A percentile compares a stretch with the other conserved stretches of the same genome.
Evolutionary conservation across 2,888 invertebrate genomes (phyloP).

Genomic region (Hipparchia semele): DNA sequence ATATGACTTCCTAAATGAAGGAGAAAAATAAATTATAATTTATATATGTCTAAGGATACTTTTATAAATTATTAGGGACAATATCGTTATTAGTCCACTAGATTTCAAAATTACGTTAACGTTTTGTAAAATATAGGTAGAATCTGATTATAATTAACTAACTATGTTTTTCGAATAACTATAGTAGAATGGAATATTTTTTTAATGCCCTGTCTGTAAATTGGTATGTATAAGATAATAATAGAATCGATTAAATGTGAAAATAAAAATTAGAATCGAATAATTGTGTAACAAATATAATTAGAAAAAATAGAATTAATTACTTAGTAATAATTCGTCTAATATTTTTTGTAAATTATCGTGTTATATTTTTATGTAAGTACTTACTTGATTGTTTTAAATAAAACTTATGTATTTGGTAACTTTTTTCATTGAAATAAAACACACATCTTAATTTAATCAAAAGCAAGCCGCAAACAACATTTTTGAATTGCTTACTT

Average conservation of each 20-base stretch:
- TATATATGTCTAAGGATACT: no score
- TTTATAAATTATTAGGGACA: no score
- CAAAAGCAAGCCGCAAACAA: no score
- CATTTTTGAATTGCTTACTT: no score
- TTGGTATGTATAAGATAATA: constrained; percentile 19
- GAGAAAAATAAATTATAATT: no score
- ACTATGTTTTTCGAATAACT: background rate
- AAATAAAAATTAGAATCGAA: constrained; percentile 3
- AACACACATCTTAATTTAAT: background rate
- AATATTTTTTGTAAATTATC: constrained; percentile 73
- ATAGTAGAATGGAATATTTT: constrained; percentile 54
- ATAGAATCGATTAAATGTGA: constrained; percentile 15
- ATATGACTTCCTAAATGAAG: no score
- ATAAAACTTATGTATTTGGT: constrained; percentile 18
- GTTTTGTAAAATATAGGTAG: background rate
- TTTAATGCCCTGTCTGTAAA: constrained; percentile 48
- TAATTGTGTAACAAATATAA: constrained; percentile 33
- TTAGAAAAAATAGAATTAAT: constrained; percentile 31
- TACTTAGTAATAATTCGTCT: constrained; percentile 45
- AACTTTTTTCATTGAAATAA: background rate
- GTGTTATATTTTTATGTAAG: constrained; percentile 68
- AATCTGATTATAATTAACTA: background rate
- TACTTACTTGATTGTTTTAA: constrained; percentile 47
- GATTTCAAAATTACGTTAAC: background rate
- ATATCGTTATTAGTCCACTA: no score